Percentiles rank a stretch among this genome's conserved stretches.
These are phyloP conservation scores for Lagocephalus sceleratus DNA, from an alignment of 2,797 vertebrate genomes.

Conservation along the genomic window DNA sequence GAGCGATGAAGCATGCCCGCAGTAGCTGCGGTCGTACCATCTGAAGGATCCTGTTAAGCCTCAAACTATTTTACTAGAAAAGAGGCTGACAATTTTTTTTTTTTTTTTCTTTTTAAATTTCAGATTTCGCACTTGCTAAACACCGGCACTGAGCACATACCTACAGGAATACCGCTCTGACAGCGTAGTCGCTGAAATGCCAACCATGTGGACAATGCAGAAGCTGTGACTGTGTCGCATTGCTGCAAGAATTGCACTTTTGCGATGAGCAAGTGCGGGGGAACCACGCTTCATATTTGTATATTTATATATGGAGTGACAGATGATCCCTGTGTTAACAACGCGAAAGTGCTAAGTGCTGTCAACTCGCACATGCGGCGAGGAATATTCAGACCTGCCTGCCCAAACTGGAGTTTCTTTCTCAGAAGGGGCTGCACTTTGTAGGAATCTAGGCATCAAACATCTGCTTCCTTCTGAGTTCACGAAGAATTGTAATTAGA, in stretches of 20 bases:
- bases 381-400: slow-evolving; percentile 5
- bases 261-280: slow-evolving; percentile 5
- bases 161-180: slow-evolving; percentile 30
- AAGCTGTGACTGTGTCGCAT: slow-evolving; percentile 36
- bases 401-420: neutral
- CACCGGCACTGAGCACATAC: slow-evolving; percentile 30
- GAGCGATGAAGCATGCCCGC: slow-evolving; percentile 38
- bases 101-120: slow-evolving; percentile 1
- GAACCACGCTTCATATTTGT: slow-evolving; percentile 27
- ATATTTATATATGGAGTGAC: slow-evolving; percentile 29
- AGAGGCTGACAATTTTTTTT: slow-evolving; percentile 29
- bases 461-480: neutral
- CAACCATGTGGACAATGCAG: slow-evolving; percentile 46
- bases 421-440: neutral
- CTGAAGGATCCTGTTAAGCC: slow-evolving; percentile 30
- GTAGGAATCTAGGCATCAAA: neutral
- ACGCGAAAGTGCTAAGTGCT: slow-evolving; percentile 10
- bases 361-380: slow-evolving; percentile 13
- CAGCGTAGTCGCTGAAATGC: slow-evolving; percentile 38
- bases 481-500: neutral
- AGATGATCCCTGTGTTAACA: slow-evolving; percentile 44
- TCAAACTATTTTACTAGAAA: slow-evolving; percentile 30
- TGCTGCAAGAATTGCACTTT: slow-evolving; percentile 32
- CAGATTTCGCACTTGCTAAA: slow-evolving; percentile 17
- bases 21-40: slow-evolving; percentile 37